A percentile compares a stretch with the other conserved stretches of the same genome.
These are phyloP conservation scores for Petromus typicus DNA, from an alignment of 2,113 vertebrate genomes.

Conservation along the genomic window DNA sequence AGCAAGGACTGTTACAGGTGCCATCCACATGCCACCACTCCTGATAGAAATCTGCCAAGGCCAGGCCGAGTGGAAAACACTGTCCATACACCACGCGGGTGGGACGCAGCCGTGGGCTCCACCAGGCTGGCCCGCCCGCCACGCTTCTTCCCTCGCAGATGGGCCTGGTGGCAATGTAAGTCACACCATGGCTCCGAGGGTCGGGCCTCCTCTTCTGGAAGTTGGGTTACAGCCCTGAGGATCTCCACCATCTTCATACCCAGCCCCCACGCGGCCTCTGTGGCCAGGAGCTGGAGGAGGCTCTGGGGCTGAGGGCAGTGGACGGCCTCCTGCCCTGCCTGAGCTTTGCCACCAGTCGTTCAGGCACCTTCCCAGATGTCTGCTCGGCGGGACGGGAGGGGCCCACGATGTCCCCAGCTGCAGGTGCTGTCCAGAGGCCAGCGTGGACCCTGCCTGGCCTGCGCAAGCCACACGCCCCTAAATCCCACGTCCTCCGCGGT, in stretches of 20 bases:
- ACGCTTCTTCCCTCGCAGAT: background rate
- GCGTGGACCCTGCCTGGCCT: background rate
- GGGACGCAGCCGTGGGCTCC: too few relatives aligned
- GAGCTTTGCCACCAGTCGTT: background rate
- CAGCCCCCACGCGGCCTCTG: too few relatives aligned
- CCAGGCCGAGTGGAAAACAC: background rate
- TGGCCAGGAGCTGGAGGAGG: background rate
- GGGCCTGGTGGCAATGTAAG: background rate
- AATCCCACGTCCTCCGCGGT: background rate
- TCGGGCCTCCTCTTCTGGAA: background rate
- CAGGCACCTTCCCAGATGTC: background rate
- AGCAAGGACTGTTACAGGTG: background rate
- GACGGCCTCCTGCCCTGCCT: background rate
- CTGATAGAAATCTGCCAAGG: background rate
- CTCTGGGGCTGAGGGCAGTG: too few relatives aligned
- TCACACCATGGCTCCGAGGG: background rate
- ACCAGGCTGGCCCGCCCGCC: background rate
- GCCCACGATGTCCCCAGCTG: background rate
- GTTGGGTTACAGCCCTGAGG: background rate
- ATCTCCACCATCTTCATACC: fast-evolving
- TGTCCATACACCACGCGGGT: background rate
- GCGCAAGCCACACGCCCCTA: too few relatives aligned
- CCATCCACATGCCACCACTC: background rate
- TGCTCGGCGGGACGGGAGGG: background rate
- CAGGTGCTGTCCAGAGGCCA: background rate